Evolutionary conservation across 2,113 vertebrate genomes (phyloP).

Genomic region (Gavia stellata): DNA sequence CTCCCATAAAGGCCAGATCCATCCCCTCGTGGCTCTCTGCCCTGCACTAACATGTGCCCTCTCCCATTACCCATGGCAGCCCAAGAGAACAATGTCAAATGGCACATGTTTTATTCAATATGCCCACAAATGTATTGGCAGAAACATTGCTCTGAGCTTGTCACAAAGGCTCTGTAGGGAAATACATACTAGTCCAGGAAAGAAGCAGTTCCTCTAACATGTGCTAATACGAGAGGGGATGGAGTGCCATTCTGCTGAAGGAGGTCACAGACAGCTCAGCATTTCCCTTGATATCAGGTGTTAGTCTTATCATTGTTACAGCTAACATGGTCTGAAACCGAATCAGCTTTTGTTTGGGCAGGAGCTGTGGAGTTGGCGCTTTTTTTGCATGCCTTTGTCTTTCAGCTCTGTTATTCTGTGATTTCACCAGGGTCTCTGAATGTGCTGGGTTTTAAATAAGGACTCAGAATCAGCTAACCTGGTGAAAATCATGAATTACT

Average conservation of each 20-base stretch:
- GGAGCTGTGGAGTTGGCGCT: not conserved
- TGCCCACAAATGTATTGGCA: not conserved
- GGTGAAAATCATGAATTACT: not conserved
- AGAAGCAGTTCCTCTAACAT: not conserved
- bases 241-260: not conserved
- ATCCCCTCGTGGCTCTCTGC: not conserved
- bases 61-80: not conserved
- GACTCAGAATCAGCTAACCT: not conserved
- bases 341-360: constrained; percentile 27
- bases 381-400: not conserved
- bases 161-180: not conserved
- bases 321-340: not conserved
- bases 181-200: not conserved
- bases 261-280: not conserved
- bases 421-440: not conserved
- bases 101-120: constrained; percentile 16
- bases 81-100: not conserved
- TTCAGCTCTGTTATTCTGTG: not conserved
- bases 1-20: not conserved
- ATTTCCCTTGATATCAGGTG: constrained; percentile 5
- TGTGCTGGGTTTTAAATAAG: not conserved
- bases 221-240: not conserved
- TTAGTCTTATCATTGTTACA: constrained; percentile 20
- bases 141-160: not conserved
- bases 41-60: not conserved